phyloP scores from a whole-genome alignment of 1,140 invertebrate genomes.

The Acromyrmex charruanus region DNA sequence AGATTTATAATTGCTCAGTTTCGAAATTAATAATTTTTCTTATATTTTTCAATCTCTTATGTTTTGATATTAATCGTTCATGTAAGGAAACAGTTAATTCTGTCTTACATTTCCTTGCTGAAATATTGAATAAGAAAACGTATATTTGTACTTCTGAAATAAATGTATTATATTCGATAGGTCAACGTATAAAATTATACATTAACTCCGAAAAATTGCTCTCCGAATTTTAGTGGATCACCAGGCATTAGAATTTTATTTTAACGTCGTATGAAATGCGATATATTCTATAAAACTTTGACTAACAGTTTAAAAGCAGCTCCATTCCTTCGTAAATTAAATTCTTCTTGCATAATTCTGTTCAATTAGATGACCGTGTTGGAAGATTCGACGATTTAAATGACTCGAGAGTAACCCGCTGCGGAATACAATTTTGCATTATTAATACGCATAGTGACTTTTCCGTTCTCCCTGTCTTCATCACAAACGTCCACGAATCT shows the following conservation, averaged over 20 bases:
- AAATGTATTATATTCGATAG: not conserved
- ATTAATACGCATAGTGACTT: slow-evolving; percentile 1
- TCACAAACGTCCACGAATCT: slow-evolving; percentile 28
- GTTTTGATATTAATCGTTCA: not conserved
- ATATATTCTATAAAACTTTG: slow-evolving; percentile 20
- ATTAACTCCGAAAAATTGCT: not conserved
- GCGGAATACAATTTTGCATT: not conserved
- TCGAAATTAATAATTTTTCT: not conserved
- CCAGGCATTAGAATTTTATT: not conserved
- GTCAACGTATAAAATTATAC: not conserved
- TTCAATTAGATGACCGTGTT: not conserved
- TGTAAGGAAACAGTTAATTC: not conserved
- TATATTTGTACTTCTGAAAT: slow-evolving; percentile 17
- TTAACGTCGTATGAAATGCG: not conserved
- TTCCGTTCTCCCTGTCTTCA: not conserved
- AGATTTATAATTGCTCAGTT: not conserved
- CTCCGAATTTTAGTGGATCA: not conserved
- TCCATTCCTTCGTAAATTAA: slow-evolving; percentile 13
- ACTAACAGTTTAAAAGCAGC: not conserved
- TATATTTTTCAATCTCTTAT: not conserved
- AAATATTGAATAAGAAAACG: not conserved
- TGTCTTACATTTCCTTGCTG: not conserved
- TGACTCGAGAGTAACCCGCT: not conserved
- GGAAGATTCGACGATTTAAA: not conserved
- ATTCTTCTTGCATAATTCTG: slow-evolving; percentile 33